These are phyloP conservation scores for Epiperipatus broadwayi DNA, from an alignment of 2,888 invertebrate genomes.

Conservation along the genomic window DNA sequence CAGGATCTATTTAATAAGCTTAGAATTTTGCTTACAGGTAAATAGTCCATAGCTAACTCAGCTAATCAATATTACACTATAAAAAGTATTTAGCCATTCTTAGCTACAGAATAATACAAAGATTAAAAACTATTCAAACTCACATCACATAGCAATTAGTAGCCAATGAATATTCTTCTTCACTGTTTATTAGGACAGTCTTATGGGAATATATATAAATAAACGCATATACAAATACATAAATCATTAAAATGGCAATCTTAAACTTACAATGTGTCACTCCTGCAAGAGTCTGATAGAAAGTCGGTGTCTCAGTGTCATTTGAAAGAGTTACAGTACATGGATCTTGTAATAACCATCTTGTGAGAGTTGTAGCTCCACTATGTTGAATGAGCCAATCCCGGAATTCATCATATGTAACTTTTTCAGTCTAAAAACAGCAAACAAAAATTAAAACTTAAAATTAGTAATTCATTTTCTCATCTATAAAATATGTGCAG, in stretches of 20 bases:
- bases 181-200: no score
- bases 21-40: no score
- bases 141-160: no score
- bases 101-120: no score
- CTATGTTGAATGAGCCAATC: slow-evolving; percentile 53
- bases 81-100: no score
- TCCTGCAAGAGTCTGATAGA: slow-evolving; percentile 80
- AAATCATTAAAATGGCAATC: slow-evolving; percentile 11
- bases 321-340: slow-evolving; percentile 48
- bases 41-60: no score
- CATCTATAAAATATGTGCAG: no score
- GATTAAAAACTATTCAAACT: no score
- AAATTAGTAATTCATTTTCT: background rate
- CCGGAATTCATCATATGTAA: slow-evolving; percentile 39
- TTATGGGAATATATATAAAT: no score
- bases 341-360: slow-evolving; percentile 56
- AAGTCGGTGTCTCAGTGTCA: slow-evolving; percentile 62
- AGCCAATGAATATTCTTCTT: no score
- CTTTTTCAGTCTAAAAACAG: slow-evolving; percentile 29
- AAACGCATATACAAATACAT: slow-evolving; percentile 1
- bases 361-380: slow-evolving; percentile 54
- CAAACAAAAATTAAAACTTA: slow-evolving; percentile 4
- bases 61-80: no score
- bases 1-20: no score
- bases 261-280: slow-evolving; percentile 72